phyloP scores from a whole-genome alignment of 2,888 invertebrate species.

The Pyrgus malvae region DNA sequence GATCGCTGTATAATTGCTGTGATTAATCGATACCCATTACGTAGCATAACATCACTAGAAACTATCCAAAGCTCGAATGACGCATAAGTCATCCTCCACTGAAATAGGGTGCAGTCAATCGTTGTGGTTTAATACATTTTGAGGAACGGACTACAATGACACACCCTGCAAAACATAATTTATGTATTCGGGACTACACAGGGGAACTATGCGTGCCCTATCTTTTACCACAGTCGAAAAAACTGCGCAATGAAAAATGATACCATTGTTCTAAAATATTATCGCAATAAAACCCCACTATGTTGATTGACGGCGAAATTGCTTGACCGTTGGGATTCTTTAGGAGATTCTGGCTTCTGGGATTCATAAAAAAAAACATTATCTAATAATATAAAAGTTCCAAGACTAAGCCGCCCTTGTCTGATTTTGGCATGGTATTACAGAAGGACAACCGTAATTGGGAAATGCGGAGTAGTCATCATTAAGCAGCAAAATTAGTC shows the following conservation, averaged over 20 bases:
- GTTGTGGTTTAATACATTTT: conserved; percentile 71
- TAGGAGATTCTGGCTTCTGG: too few species aligned
- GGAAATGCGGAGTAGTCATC: too few species aligned
- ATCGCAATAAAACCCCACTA: conserved; percentile 9
- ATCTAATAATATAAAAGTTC: too few species aligned
- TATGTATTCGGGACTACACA: conserved; percentile 53
- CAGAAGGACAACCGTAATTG: too few species aligned
- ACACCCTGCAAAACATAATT: conserved; percentile 66
- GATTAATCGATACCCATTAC: conserved; percentile 20
- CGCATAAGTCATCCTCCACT: conserved; percentile 53
- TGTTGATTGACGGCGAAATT: not conserved
- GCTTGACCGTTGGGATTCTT: not conserved
- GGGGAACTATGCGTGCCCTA: conserved; percentile 57
- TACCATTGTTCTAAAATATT: conserved; percentile 27
- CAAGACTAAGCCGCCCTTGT: too few species aligned
- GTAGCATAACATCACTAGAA: conserved; percentile 33
- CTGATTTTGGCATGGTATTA: too few species aligned
- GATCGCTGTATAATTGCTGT: not conserved
- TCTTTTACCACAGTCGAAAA: conserved; percentile 41
- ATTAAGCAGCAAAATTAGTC: too few species aligned
- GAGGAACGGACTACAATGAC: conserved; percentile 62
- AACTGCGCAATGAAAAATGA: conserved; percentile 33
- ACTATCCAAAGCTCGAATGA: conserved; percentile 33
- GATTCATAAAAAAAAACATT: not conserved
- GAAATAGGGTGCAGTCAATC: conserved; percentile 66